These are phyloP conservation scores for Siphlonurus alternatus DNA, from an alignment of 2,888 invertebrate genomes.

Conservation along the genomic window DNA sequence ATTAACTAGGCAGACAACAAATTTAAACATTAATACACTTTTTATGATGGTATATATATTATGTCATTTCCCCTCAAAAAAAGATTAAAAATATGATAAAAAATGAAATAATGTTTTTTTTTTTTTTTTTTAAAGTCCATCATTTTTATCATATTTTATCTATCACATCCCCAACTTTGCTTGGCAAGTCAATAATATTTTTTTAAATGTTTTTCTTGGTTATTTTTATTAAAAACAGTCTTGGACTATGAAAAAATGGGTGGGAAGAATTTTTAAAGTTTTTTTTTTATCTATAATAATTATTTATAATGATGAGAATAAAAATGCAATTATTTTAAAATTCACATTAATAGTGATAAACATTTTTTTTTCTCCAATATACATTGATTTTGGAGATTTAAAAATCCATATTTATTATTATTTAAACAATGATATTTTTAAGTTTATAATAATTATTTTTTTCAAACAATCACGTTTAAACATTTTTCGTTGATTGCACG, in stretches of 20 bases:
- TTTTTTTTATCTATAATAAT: background rate
- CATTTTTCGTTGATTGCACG: constrained; percentile 15
- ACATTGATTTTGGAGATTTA: background rate
- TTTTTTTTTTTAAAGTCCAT: background rate
- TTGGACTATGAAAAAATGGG: constrained; percentile 4
- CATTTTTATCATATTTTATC: background rate
- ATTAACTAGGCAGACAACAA: background rate
- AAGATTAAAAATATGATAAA: background rate
- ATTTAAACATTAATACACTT: background rate
- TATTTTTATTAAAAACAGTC: background rate
- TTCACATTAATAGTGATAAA: background rate
- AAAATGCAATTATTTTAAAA: background rate
- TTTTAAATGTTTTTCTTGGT: background rate
- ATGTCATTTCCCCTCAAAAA: background rate
- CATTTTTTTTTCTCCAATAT: background rate
- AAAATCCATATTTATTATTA: constrained; percentile 6
- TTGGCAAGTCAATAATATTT: background rate
- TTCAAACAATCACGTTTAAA: background rate
- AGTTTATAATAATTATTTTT: background rate
- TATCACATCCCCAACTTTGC: background rate
- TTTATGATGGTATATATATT: background rate
- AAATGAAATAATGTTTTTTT: no score
- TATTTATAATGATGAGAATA: background rate
- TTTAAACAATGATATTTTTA: constrained; percentile 8
- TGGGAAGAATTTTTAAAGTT: background rate